phyloP scores from a whole-genome alignment of 2,113 vertebrate genomes.

The Campylomormyrus tamandua region DNA sequence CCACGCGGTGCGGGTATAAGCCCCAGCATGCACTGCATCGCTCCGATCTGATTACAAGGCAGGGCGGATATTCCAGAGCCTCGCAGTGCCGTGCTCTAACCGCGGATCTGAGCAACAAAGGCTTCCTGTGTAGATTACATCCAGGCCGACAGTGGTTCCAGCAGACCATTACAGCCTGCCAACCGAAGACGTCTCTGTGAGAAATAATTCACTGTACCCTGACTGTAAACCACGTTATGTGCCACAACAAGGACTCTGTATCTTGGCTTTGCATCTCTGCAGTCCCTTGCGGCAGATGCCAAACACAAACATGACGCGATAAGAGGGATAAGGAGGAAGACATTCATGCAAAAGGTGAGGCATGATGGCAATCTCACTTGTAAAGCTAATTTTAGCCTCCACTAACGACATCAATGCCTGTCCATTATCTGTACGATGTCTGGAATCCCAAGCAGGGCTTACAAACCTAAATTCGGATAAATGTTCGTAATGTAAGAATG shows the following conservation, averaged over 20 bases:
- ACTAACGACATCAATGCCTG: background rate
- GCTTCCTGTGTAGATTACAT: background rate
- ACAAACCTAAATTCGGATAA: background rate
- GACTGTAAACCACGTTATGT: background rate
- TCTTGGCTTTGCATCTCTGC: background rate
- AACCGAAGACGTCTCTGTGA: background rate
- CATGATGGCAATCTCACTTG: background rate
- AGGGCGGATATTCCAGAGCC: conserved; percentile 11
- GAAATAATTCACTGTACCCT: background rate
- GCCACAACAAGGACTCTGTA: background rate
- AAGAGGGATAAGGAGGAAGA: background rate
- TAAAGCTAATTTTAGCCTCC: background rate
- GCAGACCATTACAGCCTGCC: background rate
- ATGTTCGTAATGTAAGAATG: background rate
- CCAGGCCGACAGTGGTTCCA: background rate
- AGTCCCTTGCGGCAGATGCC: background rate
- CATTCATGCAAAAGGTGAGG: background rate
- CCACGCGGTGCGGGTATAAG: conserved; percentile 37
- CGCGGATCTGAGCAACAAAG: conserved; percentile 1
- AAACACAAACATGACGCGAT: background rate
- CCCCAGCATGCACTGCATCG: conserved; percentile 22
- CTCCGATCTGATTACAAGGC: conserved; percentile 18
- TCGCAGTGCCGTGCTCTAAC: background rate
- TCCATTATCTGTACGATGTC: background rate
- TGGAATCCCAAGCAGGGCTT: background rate